Base-by-base conservation (phyloP, 2,888 invertebrate genomes). In the Argyra leucocephala region DNA sequence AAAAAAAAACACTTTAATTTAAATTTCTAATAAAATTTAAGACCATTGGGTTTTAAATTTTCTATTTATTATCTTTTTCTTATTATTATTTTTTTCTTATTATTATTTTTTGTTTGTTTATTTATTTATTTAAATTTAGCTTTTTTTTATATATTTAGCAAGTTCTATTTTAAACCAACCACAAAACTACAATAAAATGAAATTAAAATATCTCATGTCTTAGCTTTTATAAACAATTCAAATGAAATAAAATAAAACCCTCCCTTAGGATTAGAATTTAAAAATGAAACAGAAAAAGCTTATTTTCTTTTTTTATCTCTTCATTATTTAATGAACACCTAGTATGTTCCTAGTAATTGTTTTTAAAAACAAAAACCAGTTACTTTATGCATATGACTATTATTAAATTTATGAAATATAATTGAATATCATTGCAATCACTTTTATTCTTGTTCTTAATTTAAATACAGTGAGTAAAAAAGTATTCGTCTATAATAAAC, bases 141-240 rank as follows among this genome's bases (percentile, higher is more conserved):
- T n/a, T n/a, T n/a, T n/a, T n/a, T n/a, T n/a, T n/a, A n/a, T n/a
- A n/a, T 48, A 18, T 48, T 48, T 5, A 15, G 5, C 5, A 48
- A 48, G 18, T 18, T 48, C 15, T 48, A 48, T 18, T 48, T 18
- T 15, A 48, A 48, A 48, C 59, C 23, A 59, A 23, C 59, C 70
- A 70, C 70, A 68, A 70, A 66, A 67, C 70, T 64, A 67, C 66
- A 70, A 67, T 69, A 66, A 66, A 70, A 70, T 70, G 69, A 70
- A 70, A 69, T 67, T 63, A 61, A 67, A 70, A 67, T 66, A 66
- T 66, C 64, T 64, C 63, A 61, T 68, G 67, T 67, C 64, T 68
- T 63, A 60, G 70, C 68, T 70, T 70, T 69, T 70, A 70, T 69
- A 68, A 66, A 68, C 48, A 48, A 37, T 48, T 31, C 2, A 48